Evolutionary conservation across 2,113 vertebrate species (phyloP), one percentile per base, ranked within the genome.

Genomic region (Salvelinus sp.): DNA sequence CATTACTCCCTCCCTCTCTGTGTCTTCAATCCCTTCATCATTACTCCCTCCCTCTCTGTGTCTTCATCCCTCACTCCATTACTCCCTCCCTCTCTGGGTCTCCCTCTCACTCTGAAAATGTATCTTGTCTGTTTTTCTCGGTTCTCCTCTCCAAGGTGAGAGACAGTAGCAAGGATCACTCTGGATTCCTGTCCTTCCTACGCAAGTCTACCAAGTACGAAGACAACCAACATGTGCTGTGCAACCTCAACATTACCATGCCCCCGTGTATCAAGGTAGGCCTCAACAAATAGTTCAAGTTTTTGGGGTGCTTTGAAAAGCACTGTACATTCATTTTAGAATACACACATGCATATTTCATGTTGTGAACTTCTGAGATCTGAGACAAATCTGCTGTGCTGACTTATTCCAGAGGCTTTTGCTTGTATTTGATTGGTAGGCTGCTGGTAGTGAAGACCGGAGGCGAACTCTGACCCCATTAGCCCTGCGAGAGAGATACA

Each of bases 141-240:
- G 20, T 75, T 16, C 67, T 14, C 10, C n/a, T 75, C 0, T 75
- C 64, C 1, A 76, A 99, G 98, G 95, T 99, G 69, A 93, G 97
- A 82, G 97, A 99, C 91, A 97, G 95, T 92, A 97, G 96, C 83
- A 95, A 97, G 82, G 97, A 99, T 48, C 94, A 93, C 10, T 93
- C 94, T 0, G 98, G 97, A 38, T 96, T 96, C 73, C 78, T 99
- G 79, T 98, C 96, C 0, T 99, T 99, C 90, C 86, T 99, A 72
- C 95, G 97, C 67, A 99, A 99, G 77, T 93, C 97, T 6, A 99
- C 97, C 87, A 99, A 98, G 82, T 98, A 98, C 0, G 97, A 99
- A 74, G 96, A 98, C 81, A 91, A 93, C 2, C 98, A 97, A 83
- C 96, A 98, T 6, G 94, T 96, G 22, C 94, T 99, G 50, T 99